Base-by-base conservation (phyloP, 2,113 vertebrate genomes). In the Micromys minutus region DNA sequence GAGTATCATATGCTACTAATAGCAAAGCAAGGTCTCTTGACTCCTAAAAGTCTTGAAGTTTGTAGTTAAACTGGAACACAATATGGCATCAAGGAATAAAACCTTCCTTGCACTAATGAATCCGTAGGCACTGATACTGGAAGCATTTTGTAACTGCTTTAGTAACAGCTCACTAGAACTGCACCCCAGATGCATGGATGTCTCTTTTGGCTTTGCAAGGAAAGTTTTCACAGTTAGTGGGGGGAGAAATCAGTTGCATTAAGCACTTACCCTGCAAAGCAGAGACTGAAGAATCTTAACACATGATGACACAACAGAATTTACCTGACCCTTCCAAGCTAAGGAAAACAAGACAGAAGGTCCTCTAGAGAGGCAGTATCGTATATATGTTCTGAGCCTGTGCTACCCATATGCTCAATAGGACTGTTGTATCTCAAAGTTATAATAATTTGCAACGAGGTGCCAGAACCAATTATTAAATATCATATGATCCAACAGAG, bases 391-490 rank as follows among this genome's bases (percentile, higher is more conserved):
- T 98, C 97, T 95, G 98, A 98, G 97, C 97, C 98, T 98, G 98
- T 98, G 97, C 94, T 97, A 97, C 98, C 98, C 98, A 98, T 99
- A 99, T 99, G 98, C 98, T 99, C 98, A 98, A 98, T 98, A 99
- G 98, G 98, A 98, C 98, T 99, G 98, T 98, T 98, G 98, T 98
- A 98, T 98, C 98, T 98, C 98, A 98, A 98, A 98, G 98, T 98
- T 99, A 98, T 98, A 98, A 98, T 99, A 99, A 98, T 98, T 98
- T 99, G 98, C 98, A 98, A 96, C 87, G 95, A 99, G 98, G 98
- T 98, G 98, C 98, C 98, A 99, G 98, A 98, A 98, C 98, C 98
- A 99, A 98, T 99, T 99, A 98, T 99, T 98, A 98, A 98, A 99
- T 99, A 98, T 99, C 98, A 98, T 98, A 98, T 98, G 98, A 98